Conservation (phyloP, 2,113 vertebrate species). For the Scortum barcoo region DNA sequence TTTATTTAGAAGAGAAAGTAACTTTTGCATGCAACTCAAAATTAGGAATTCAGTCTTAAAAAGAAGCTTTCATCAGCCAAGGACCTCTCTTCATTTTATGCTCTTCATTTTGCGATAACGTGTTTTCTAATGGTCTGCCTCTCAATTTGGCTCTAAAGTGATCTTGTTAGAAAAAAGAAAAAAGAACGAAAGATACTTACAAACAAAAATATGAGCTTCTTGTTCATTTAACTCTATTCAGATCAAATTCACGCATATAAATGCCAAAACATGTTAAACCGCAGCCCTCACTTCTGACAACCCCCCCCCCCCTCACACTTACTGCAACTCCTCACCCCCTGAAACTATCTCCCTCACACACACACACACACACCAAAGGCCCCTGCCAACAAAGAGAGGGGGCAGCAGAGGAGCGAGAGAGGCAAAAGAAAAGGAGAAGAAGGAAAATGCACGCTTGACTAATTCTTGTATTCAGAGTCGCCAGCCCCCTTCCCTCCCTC, state of each 20-base stretch:
- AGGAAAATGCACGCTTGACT: conserved; percentile 78
- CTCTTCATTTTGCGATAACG: not conserved
- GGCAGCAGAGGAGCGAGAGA: conserved; percentile 61
- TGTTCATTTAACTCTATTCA: not conserved
- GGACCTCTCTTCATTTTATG: not conserved
- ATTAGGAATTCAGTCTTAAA: not conserved
- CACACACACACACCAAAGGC: conserved; percentile 49
- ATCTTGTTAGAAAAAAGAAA: not conserved
- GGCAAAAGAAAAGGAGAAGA: conserved; percentile 68
- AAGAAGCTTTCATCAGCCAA: not conserved
- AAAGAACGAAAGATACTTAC: not conserved
- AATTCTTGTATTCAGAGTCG: conserved; percentile 72
- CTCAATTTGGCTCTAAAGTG: not conserved
- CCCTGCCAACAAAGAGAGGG: conserved; percentile 73
- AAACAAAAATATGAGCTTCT: not conserved
- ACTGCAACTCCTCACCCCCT: conserved; percentile 32
- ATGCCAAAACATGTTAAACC: conserved; percentile 9
- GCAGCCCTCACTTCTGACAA: conserved; percentile 19
- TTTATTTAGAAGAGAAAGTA: not conserved
- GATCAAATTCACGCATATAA: conserved; percentile 1
- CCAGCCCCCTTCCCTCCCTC: conserved; percentile 49
- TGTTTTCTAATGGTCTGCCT: not conserved
- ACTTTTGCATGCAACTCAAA: not conserved
- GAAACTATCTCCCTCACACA: conserved; percentile 11
- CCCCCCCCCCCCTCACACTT: conserved; percentile 10